Base-by-base conservation (phyloP, 2,888 invertebrate genomes). In the Alloplasta piceator region DNA sequence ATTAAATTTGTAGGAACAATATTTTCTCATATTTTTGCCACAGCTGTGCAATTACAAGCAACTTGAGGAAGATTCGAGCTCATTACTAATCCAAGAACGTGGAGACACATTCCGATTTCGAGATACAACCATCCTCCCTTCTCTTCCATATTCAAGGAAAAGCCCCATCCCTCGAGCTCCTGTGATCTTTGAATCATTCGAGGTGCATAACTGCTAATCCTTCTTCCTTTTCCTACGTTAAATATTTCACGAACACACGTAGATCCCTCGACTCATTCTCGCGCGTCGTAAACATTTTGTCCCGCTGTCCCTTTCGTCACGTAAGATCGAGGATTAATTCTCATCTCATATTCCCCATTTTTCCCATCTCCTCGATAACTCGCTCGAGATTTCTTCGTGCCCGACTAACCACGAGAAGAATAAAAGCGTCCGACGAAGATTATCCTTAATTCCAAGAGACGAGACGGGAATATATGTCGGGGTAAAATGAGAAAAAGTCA, bases 61-160 rank as follows among this genome's bases (percentile, higher is more conserved):
- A 26, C 26, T 26, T 3, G 26, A 26, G 26, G 67, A 55, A 26
- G 46, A 67, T 84, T 82, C 84, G 83, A 83, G 84, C 89, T 91
- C 88, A 91, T 91, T 91, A 91, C 90, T 89, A 91, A 90, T 84
- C 91, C 87, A 84, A 84, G 86, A 87, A 87, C 89, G 91, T 91
- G 77, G 84, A 86, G 86, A 91, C 87, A 89, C 89, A 91, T 91
- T 91, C 89, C 89, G 89, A 91, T 90, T 91, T 84, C 86, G 85
- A 88, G 91, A 91, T 91, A 91, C 26, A 26, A 91, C 87, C 86
- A 81, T 68, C 81, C 74, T 82, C 81, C 77, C 71, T 68, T 81
- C 82, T 52, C 78, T 82, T 84, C 85, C 83, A 71, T 77, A 84
- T 83, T 82, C 83, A 71, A 72, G 81, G 71, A 72, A 64, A 72